Conservation (phyloP, 2,888 invertebrate species). For the Thumatha senex region DNA sequence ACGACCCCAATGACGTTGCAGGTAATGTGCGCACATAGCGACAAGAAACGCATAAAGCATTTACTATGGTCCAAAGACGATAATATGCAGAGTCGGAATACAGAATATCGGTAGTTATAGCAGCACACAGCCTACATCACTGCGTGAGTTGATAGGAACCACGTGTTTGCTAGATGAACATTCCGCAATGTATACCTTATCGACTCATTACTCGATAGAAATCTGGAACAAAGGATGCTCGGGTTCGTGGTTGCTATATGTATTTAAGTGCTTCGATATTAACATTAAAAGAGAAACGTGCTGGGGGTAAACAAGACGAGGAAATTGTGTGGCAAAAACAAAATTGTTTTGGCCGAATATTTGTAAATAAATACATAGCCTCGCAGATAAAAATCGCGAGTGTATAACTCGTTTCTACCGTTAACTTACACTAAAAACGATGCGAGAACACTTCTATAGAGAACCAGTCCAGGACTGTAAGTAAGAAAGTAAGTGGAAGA, state of each 20-base stretch:
- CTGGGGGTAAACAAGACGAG: constrained; percentile 50
- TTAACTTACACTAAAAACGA: constrained; percentile 67
- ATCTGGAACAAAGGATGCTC: constrained; percentile 33
- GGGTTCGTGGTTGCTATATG: constrained; percentile 21
- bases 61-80: constrained; percentile 22
- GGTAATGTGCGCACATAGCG: constrained; percentile 50
- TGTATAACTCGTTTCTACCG: constrained; percentile 74
- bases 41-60: constrained; percentile 62
- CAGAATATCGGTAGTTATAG: constrained; percentile 8
- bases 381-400: constrained; percentile 53
- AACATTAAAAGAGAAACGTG: constrained; percentile 51
- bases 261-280: constrained; percentile 38
- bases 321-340: constrained; percentile 42
- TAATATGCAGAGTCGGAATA: not conserved
- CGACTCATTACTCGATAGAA: constrained; percentile 19
- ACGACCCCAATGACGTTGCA: constrained; percentile 60
- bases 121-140: constrained; percentile 16
- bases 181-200: constrained; percentile 35
- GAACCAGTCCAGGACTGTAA: constrained; percentile 54
- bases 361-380: constrained; percentile 64
- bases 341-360: constrained; percentile 44
- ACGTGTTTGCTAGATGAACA: constrained; percentile 13
- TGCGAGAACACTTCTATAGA: constrained; percentile 56
- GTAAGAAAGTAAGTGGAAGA: constrained; percentile 47
- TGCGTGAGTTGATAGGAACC: constrained; percentile 4